A percentile compares a stretch with the other conserved stretches of the same genome.
Evolutionary conservation across 2,113 vertebrate species (phyloP).

Genomic region (Trogon surrucura): DNA sequence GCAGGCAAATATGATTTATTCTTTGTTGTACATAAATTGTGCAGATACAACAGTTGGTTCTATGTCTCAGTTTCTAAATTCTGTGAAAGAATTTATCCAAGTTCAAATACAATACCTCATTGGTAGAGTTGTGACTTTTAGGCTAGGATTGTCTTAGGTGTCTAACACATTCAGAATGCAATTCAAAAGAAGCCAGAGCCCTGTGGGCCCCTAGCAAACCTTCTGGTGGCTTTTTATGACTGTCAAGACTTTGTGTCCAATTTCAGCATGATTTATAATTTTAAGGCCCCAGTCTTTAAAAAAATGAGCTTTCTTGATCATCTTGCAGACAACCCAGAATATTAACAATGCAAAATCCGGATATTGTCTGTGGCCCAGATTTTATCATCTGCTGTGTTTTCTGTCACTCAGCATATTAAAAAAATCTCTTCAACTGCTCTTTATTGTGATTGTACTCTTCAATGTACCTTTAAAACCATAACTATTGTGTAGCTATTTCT

Average conservation of each 20-base stretch:
- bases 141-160: neutral
- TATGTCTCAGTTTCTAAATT: neutral
- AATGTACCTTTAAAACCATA: neutral
- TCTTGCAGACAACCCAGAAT: neutral
- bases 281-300: neutral
- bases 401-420: neutral
- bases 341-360: neutral
- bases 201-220: neutral
- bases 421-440: neutral
- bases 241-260: neutral
- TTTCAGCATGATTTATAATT: neutral
- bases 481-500: neutral
- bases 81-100: neutral
- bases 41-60: neutral
- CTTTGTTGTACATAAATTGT: neutral
- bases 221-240: neutral
- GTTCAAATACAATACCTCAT: neutral
- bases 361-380: neutral
- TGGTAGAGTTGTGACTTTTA: neutral
- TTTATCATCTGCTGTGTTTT: neutral
- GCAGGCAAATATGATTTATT: neutral
- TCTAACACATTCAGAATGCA: neutral
- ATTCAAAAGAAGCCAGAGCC: neutral
- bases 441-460: neutral
- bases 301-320: fast-evolving